phyloP scores from a whole-genome alignment of 1,140 invertebrate genomes.

The Sinella curviseta region DNA sequence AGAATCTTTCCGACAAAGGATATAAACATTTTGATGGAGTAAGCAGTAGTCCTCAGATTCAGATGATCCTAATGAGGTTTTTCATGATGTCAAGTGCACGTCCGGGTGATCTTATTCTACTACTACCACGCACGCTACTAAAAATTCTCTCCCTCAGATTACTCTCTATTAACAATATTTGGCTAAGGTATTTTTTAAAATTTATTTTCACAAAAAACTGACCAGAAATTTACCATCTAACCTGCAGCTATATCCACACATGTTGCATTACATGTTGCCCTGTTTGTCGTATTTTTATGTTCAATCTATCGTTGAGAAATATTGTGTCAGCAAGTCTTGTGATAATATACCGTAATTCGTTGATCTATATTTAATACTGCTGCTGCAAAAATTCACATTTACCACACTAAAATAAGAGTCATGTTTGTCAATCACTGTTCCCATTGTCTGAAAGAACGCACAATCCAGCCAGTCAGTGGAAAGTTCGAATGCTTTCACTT shows the following conservation, averaged over 20 bases:
- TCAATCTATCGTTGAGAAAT: too few species aligned
- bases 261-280: too few species aligned
- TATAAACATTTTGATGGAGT: conserved; percentile 4
- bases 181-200: not conserved
- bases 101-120: conserved; percentile 11
- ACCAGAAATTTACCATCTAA: not conserved
- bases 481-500: too few species aligned
- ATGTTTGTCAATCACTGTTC: too few species aligned
- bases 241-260: not conserved
- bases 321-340: too few species aligned
- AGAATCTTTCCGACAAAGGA: not conserved
- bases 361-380: too few species aligned
- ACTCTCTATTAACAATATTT: conserved; percentile 13
- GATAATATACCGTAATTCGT: too few species aligned
- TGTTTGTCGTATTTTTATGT: too few species aligned
- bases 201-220: not conserved
- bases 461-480: too few species aligned
- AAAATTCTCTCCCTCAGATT: conserved; percentile 14
- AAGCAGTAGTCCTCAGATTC: not conserved
- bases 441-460: too few species aligned
- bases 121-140: conserved; percentile 9
- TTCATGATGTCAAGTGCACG: not conserved
- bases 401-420: too few species aligned
- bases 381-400: too few species aligned
- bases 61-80: not conserved